Percentiles rank a stretch among this genome's conserved stretches.
These are phyloP conservation scores for Sciurus niger DNA, from an alignment of 2,113 vertebrate genomes.

Conservation along the genomic window DNA sequence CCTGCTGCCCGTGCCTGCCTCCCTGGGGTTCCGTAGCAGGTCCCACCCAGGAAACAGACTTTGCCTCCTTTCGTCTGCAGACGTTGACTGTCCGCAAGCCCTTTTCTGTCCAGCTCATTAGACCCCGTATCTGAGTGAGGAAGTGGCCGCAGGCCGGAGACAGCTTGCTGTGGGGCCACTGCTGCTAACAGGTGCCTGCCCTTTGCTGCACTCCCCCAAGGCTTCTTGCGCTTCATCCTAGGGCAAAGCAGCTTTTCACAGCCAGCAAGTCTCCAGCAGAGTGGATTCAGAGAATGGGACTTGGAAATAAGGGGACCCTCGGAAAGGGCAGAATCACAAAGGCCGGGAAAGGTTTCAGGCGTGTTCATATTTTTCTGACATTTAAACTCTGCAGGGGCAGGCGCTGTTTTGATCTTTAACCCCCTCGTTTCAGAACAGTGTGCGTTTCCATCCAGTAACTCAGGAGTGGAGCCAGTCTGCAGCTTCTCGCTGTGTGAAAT, in stretches of 20 bases:
- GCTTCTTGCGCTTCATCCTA: conserved; percentile 74
- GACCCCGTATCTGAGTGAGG: conserved; percentile 66
- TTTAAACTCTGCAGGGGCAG: conserved; percentile 87
- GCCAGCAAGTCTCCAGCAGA: conserved; percentile 84
- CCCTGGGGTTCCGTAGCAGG: conserved; percentile 65
- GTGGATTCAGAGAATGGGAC: conserved; percentile 85
- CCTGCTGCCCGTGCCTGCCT: conserved; percentile 38
- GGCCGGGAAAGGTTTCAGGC: conserved; percentile 83
- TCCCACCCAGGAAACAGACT: conserved; percentile 73
- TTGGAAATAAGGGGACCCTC: conserved; percentile 72
- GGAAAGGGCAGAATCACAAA: conserved; percentile 88
- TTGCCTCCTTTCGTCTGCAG: conserved; percentile 82
- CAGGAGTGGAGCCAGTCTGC: background rate
- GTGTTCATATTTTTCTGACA: conserved; percentile 84
- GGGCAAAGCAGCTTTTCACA: conserved; percentile 82
- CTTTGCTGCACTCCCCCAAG: conserved; percentile 79
- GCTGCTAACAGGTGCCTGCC: conserved; percentile 78
- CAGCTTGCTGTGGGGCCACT: conserved; percentile 76
- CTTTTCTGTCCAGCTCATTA: conserved; percentile 79
- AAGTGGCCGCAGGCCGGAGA: conserved; percentile 64
- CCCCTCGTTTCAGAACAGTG: conserved; percentile 81
- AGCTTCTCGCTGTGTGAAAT: background rate
- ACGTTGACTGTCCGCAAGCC: conserved; percentile 81
- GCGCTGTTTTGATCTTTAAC: conserved; percentile 84
- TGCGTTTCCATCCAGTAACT: conserved; percentile 37